phyloP scores from a whole-genome alignment of 1,140 invertebrate species.

The Drosophila nigrodunni region DNA sequence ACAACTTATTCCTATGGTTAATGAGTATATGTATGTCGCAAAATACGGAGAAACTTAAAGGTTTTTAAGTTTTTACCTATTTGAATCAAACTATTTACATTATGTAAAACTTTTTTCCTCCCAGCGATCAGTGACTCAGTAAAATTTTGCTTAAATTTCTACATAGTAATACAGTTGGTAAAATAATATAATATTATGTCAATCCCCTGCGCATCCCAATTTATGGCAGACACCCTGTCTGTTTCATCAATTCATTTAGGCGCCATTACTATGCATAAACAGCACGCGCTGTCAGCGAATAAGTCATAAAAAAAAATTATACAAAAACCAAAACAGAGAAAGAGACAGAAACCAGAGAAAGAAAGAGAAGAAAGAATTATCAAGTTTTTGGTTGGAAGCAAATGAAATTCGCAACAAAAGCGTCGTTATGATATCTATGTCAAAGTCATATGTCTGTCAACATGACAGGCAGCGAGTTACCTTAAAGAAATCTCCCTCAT shows the following conservation, averaged over 20 bases:
- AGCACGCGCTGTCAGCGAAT: constrained; percentile 26
- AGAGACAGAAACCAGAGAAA: background rate
- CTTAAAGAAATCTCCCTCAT: constrained; percentile 11
- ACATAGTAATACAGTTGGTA: too few species aligned
- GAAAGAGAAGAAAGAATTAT: constrained; percentile 3
- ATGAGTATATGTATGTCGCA: too few species aligned
- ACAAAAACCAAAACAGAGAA: constrained; percentile 1
- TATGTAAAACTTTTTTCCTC: too few species aligned
- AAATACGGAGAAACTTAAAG: too few species aligned
- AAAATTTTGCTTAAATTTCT: too few species aligned
- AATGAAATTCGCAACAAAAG: constrained; percentile 37
- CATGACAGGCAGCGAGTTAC: constrained; percentile 14
- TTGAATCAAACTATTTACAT: too few species aligned
- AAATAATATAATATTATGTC: too few species aligned
- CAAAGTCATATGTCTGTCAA: constrained; percentile 61
- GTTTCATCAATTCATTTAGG: constrained; percentile 26
- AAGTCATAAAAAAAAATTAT: constrained; percentile 26
- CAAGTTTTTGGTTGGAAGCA: constrained; percentile 7
- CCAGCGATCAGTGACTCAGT: too few species aligned
- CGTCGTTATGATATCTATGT: constrained; percentile 62
- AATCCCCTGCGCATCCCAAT: background rate
- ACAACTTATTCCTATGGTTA: too few species aligned
- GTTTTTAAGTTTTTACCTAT: too few species aligned
- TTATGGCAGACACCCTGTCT: constrained; percentile 11
- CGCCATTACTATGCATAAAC: constrained; percentile 27